A percentile compares a stretch with the other conserved stretches of the same genome.
phyloP scores from a whole-genome alignment of 2,797 vertebrate genomes.

The Lepus townsendii region DNA sequence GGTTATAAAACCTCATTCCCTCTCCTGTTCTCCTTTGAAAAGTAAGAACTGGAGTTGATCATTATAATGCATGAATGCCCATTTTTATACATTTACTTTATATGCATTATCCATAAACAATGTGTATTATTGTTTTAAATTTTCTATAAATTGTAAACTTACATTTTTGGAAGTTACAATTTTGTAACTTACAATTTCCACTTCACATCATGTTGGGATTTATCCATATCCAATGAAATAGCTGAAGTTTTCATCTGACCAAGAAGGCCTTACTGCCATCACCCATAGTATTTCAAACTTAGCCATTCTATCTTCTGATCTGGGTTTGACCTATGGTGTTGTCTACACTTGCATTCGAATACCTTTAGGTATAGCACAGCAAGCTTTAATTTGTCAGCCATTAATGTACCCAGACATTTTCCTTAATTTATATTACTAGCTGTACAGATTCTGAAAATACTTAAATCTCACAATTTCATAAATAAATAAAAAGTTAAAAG shows the following conservation, averaged over 20 bases:
- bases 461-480: not conserved
- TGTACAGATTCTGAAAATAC: not conserved
- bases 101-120: not conserved
- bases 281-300: not conserved
- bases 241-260: slow-evolving; percentile 12
- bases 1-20: not conserved
- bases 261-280: not conserved
- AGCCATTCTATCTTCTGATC: not conserved
- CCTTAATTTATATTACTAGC: not conserved
- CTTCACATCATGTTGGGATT: not conserved
- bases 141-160: not conserved
- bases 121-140: not conserved
- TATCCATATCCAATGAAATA: slow-evolving; percentile 3
- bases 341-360: not conserved
- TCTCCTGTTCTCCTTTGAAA: not conserved
- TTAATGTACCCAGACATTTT: not conserved
- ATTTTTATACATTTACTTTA: not conserved
- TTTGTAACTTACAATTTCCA: not conserved
- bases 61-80: not conserved
- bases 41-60: not conserved
- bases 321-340: not conserved
- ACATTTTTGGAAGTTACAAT: too few species aligned
- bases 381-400: not conserved
- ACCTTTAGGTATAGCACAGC: not conserved
- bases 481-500: not conserved